Evolutionary conservation across 2,113 vertebrate genomes (phyloP).

Genomic region (Pedionomus torquatus): DNA sequence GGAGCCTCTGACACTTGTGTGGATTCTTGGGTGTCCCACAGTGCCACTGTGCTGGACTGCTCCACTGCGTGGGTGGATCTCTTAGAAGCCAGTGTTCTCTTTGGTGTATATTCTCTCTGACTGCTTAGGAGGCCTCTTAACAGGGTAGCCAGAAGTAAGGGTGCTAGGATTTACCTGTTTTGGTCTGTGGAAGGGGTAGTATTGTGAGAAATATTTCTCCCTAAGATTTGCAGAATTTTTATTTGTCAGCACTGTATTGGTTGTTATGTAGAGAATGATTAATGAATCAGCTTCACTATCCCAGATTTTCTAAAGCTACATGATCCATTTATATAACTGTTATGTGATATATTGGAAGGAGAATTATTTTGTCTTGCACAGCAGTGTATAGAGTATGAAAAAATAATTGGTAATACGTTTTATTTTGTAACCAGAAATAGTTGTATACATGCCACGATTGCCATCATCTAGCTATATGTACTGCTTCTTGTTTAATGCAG

Average conservation of each 20-base stretch:
- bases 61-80: neutral
- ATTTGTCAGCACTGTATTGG: neutral
- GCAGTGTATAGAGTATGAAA: neutral
- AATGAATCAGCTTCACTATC: neutral
- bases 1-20: neutral
- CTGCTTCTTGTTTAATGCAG: conserved; percentile 40
- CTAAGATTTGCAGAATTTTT: neutral
- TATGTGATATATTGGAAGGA: neutral
- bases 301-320: neutral
- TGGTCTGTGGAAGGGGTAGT: neutral
- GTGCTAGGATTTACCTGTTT: neutral
- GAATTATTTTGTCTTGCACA: neutral
- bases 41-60: neutral
- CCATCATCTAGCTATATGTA: no score
- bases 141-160: neutral
- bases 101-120: neutral
- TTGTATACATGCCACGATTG: no score
- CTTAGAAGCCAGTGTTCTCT: neutral
- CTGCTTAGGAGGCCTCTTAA: neutral
- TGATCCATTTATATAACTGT: neutral
- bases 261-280: neutral
- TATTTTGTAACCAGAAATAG: neutral
- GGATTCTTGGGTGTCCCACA: neutral
- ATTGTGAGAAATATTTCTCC: neutral
- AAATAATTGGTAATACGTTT: neutral